These are phyloP conservation scores for Hypena proboscidalis DNA, from an alignment of 2,888 invertebrate genomes.

Conservation along the genomic window DNA sequence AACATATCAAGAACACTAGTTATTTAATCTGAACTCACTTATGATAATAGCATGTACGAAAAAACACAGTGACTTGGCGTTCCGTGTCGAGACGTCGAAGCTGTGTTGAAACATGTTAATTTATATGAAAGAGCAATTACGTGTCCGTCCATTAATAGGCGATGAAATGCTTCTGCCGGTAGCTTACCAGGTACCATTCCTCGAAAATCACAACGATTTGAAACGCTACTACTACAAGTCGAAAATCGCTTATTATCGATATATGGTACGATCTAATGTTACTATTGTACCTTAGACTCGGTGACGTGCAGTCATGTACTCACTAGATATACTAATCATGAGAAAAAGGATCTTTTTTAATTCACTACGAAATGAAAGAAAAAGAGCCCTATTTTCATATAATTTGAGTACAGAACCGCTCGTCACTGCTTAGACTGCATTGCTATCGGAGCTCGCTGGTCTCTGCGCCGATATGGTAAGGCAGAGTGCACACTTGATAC, in stretches of 20 bases:
- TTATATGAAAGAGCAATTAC: constrained; percentile 44
- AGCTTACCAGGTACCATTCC: constrained; percentile 22
- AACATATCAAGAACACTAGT: background rate
- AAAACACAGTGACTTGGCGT: constrained; percentile 16
- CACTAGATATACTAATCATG: too few species aligned
- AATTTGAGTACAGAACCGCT: too few species aligned
- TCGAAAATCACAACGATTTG: constrained; percentile 12
- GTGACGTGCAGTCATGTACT: too few species aligned
- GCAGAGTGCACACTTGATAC: constrained; percentile 12
- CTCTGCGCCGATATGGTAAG: background rate
- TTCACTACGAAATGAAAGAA: too few species aligned
- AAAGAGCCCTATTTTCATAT: too few species aligned
- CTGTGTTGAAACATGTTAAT: constrained; percentile 52
- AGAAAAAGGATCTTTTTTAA: too few species aligned
- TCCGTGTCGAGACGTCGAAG: constrained; percentile 29
- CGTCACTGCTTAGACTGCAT: too few species aligned
- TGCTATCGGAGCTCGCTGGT: constrained; percentile 22
- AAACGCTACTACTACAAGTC: constrained; percentile 4
- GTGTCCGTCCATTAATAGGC: constrained; percentile 50
- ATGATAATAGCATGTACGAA: constrained; percentile 8
- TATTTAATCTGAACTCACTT: background rate
- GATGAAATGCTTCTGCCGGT: constrained; percentile 37
- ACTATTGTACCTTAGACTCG: constrained; percentile 25
- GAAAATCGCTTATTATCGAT: constrained; percentile 17
- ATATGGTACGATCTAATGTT: constrained; percentile 20